Evolutionary conservation across 2,888 invertebrate species (phyloP).

Genomic region (Lithosia quadra): DNA sequence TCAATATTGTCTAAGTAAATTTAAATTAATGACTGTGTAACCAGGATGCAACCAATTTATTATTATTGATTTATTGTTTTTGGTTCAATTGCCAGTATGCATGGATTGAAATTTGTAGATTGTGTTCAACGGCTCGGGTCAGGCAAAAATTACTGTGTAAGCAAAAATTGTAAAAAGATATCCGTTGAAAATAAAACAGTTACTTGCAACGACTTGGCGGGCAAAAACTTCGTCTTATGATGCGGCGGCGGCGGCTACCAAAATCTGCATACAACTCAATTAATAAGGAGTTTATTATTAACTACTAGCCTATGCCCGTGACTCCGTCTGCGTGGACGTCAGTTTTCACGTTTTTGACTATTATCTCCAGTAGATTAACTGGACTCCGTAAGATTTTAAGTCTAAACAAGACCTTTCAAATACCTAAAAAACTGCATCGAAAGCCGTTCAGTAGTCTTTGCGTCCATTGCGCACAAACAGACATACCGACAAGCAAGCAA

Average conservation of each 20-base stretch:
- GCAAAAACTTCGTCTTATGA: slow-evolving; percentile 20
- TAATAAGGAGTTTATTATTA: slow-evolving; percentile 14
- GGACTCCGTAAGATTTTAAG: no score
- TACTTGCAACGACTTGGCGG: slow-evolving; percentile 23
- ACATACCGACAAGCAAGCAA: no score
- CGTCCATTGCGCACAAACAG: no score
- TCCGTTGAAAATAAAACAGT: slow-evolving; percentile 15
- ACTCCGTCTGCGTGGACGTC: no score
- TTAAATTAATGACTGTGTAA: slow-evolving; percentile 61
- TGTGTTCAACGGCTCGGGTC: not conserved
- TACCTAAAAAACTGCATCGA: no score
- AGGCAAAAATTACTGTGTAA: not conserved
- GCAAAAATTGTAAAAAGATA: not conserved
- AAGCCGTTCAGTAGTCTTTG: no score
- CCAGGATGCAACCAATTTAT: slow-evolving; percentile 73
- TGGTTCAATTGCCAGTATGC: not conserved
- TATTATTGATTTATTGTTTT: slow-evolving; percentile 36
- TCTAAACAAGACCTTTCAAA: no score
- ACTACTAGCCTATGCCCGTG: no score
- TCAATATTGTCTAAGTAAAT: slow-evolving; percentile 57
- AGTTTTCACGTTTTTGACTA: no score
- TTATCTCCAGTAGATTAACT: no score
- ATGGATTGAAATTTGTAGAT: not conserved
- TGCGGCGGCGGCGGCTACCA: slow-evolving; percentile 20
- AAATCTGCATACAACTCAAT: slow-evolving; percentile 35